A percentile compares a stretch with the other conserved stretches of the same genome.
Conservation (phyloP, 2,888 invertebrate species). For the Netelia virgata region DNA sequence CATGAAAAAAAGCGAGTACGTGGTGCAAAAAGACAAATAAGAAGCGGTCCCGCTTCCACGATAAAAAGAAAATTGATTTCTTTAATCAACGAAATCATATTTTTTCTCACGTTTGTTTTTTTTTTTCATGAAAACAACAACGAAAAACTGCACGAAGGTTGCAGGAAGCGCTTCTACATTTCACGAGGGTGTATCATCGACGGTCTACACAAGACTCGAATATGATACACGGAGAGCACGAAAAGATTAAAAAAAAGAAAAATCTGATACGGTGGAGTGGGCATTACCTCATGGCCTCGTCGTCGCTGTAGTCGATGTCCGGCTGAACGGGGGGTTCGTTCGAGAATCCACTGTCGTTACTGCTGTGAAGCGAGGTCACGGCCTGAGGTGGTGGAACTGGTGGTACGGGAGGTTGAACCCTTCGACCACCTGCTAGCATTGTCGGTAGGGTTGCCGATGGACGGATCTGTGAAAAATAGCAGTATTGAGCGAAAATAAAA, state of each 20-base stretch:
- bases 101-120: slow-evolving; percentile 26
- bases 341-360: slow-evolving; percentile 96
- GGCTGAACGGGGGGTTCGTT: slow-evolving; percentile 95
- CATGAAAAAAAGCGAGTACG: slow-evolving; percentile 35
- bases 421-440: slow-evolving; percentile 82
- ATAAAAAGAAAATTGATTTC: not conserved
- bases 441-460: slow-evolving; percentile 84
- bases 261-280: slow-evolving; percentile 19
- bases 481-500: not conserved
- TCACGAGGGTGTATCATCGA: not conserved
- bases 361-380: slow-evolving; percentile 92
- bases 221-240: slow-evolving; percentile 13
- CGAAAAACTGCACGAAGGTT: slow-evolving; percentile 10
- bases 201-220: not conserved
- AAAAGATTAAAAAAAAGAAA: slow-evolving; percentile 18
- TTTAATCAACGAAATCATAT: not conserved
- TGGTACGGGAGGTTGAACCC: slow-evolving; percentile 85
- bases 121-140: not conserved
- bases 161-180: slow-evolving; percentile 3
- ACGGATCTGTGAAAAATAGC: slow-evolving; percentile 78
- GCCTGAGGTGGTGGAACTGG: slow-evolving; percentile 84
- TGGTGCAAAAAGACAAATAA: not conserved
- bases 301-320: slow-evolving; percentile 96
- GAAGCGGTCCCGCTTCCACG: too few relatives aligned
- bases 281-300: slow-evolving; percentile 91